Base-by-base conservation (phyloP, 2,113 vertebrate genomes). In the Prunella fulvescens region DNA sequence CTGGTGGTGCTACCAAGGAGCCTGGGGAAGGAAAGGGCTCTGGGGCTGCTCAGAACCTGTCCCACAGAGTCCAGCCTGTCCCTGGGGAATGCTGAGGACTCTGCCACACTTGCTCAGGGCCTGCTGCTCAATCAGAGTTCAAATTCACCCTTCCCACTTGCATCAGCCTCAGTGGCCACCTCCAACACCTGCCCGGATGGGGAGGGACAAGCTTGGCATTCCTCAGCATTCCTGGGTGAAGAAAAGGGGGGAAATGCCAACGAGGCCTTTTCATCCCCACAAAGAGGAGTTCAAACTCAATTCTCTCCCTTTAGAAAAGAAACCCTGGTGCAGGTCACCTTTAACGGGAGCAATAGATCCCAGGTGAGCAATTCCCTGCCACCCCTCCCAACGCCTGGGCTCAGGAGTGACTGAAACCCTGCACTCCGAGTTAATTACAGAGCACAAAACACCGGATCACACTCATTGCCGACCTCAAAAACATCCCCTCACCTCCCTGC, bases 311-410 rank as follows among this genome's bases (percentile, higher is more conserved):
- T 82, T 53, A 62, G 40, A 35, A 64, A 71, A 82, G 37, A 40
- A 89, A 47, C 60, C 11, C 58, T 47, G 60, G 31, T 19, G 22
- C 78, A 54, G 81, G 66, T 91, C 84, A 90, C 70, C 62, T 82
- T 82, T 76, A 48, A 61, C 20, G 35, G 33, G 45, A 82, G 57
- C 4, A 11, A 65, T 2, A 1, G 26, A 51, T 62, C 48, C 35
- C 81, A 92, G 91, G 89, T 85, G 89, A 95, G 58, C 4, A 3
- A 35, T 69, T 19, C 88, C 57, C 37, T 57, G 28, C 12, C 87
- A 76, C 19, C 66, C 86, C 81, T 73, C 31, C 81, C 23, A 37
- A 25, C 4, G 28, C 66, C 65, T 78, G 22, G 60, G n/a, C 20
- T 25, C 40, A 7, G 11, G 33, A 83, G 54, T 15, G 19, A 26